Evolutionary conservation across 2,797 vertebrate genomes (phyloP).

Genomic region (Salarias fasciatus): DNA sequence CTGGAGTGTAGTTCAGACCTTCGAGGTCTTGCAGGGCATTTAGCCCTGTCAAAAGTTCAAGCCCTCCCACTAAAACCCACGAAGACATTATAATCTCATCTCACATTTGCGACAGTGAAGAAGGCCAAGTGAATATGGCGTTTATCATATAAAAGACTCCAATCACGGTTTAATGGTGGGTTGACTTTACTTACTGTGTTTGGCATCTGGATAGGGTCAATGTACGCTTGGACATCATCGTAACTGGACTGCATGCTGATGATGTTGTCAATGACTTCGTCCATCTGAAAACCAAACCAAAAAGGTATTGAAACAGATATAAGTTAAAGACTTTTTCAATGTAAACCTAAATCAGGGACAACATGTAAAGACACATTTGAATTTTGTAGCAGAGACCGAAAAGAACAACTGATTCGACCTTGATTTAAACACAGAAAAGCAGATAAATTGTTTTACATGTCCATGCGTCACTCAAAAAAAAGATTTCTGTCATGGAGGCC

Average conservation of each 20-base stretch:
- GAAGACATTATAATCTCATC: background rate
- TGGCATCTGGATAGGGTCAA: conserved; percentile 92
- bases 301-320: conserved; percentile 18
- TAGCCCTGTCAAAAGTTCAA: too few relatives aligned
- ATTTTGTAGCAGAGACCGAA: conserved; percentile 1
- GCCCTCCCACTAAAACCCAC: too few relatives aligned
- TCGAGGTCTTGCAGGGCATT: too few relatives aligned
- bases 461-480: conserved; percentile 20
- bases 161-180: background rate
- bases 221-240: conserved; percentile 90
- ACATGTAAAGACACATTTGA: conserved; percentile 5
- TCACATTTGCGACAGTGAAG: background rate
- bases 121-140: conserved; percentile 7
- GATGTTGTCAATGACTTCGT: conserved; percentile 96
- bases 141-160: background rate
- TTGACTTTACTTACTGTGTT: conserved; percentile 88
- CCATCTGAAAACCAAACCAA: conserved; percentile 82
- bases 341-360: too few relatives aligned
- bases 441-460: conserved; percentile 16
- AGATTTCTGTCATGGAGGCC: conserved; percentile 9
- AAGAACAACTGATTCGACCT: background rate
- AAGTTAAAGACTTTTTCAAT: too few relatives aligned
- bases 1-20: too few relatives aligned
- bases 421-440: conserved; percentile 16
- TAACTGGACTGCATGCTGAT: conserved; percentile 91